Evolutionary conservation across 2,113 vertebrate genomes (phyloP).

Genomic region (Seriola aureovittata): DNA sequence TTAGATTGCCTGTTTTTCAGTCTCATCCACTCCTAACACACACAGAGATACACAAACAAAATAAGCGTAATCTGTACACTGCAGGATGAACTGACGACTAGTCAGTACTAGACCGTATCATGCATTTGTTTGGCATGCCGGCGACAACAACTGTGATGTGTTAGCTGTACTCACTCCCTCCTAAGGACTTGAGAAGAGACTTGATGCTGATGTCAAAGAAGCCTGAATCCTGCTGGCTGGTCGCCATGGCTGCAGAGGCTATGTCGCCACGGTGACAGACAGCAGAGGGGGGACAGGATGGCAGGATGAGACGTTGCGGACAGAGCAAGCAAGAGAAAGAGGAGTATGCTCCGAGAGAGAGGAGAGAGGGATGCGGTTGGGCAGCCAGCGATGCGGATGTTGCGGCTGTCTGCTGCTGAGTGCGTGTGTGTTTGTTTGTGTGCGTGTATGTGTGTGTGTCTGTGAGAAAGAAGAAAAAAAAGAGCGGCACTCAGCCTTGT

Average conservation of each 20-base stretch:
- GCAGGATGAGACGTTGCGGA: slow-evolving; percentile 71
- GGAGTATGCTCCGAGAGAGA: slow-evolving; percentile 22
- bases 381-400: slow-evolving; percentile 70
- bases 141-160: slow-evolving; percentile 40
- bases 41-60: slow-evolving; percentile 25
- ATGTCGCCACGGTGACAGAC: slow-evolving; percentile 82
- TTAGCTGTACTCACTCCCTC: slow-evolving; percentile 83
- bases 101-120: not conserved
- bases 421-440: slow-evolving; percentile 33
- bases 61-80: slow-evolving; percentile 15
- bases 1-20: slow-evolving; percentile 17
- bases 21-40: not conserved
- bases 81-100: slow-evolving; percentile 13
- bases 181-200: slow-evolving; percentile 85
- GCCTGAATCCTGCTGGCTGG: slow-evolving; percentile 85
- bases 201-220: slow-evolving; percentile 88
- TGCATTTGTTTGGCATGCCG: slow-evolving; percentile 25
- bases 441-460: slow-evolving; percentile 34
- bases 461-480: slow-evolving; percentile 52
- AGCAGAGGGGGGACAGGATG: slow-evolving; percentile 73
- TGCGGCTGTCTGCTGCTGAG: slow-evolving; percentile 71
- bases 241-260: slow-evolving; percentile 84
- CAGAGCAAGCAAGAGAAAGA: slow-evolving; percentile 60
- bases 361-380: slow-evolving; percentile 60
- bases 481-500: slow-evolving; percentile 55